Percentiles rank a stretch among this genome's conserved stretches.
Conservation (phyloP, 2,113 vertebrate species). For the Antigone vipio region DNA sequence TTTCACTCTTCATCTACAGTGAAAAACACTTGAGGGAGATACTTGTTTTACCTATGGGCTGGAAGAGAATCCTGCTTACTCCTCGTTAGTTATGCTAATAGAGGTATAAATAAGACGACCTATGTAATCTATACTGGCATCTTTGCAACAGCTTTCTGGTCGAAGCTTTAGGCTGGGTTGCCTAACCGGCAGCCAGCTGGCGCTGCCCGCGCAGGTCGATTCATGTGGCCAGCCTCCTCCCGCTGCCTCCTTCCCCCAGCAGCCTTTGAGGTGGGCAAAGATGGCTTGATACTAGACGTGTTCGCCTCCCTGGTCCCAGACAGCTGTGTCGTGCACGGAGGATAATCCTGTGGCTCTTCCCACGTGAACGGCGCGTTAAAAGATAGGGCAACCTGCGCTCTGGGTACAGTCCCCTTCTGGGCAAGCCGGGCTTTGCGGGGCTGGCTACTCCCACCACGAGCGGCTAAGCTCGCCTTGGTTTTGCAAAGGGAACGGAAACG, state of each 20-base stretch:
- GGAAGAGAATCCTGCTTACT: constrained; percentile 13
- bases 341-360: not conserved
- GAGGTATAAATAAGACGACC: not conserved
- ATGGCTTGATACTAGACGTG: not conserved
- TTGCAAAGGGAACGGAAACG: not conserved
- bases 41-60: not conserved
- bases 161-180: not conserved
- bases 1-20: not conserved
- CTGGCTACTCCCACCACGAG: rapidly evolving
- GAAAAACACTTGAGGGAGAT: not conserved
- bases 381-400: not conserved
- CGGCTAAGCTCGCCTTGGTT: rapidly evolving
- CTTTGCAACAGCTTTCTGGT: not conserved
- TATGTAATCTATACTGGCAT: not conserved
- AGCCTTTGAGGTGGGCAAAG: constrained; percentile 9
- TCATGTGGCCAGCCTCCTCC: not conserved
- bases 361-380: rapidly evolving
- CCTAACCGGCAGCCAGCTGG: not conserved
- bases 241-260: not conserved
- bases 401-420: not conserved
- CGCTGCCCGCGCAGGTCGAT: not conserved
- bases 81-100: constrained; percentile 8
- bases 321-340: not conserved
- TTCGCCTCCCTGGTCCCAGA: not conserved
- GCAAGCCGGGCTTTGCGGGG: not conserved